A percentile compares a stretch with the other conserved stretches of the same genome.
Evolutionary conservation across 2,113 vertebrate species (phyloP).

Genomic region (Paraplagusia blochii): DNA sequence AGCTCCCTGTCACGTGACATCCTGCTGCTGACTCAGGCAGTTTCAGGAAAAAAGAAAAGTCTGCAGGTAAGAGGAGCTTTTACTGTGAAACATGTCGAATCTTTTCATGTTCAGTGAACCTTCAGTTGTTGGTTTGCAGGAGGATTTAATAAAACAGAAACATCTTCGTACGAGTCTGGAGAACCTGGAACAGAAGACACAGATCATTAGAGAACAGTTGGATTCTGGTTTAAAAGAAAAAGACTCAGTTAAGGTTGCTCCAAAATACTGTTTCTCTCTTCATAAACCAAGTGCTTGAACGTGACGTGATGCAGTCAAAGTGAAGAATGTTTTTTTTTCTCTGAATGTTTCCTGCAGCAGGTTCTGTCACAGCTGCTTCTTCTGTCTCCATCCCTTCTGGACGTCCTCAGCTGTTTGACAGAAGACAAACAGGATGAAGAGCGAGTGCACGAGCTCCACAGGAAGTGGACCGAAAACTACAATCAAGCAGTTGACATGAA

Average conservation of each 20-base stretch:
- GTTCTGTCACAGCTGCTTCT: slow-evolving; percentile 74
- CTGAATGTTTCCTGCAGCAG: slow-evolving; percentile 26
- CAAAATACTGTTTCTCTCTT: neutral
- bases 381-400: slow-evolving; percentile 74
- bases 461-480: slow-evolving; percentile 76
- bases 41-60: slow-evolving; percentile 69
- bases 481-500: slow-evolving; percentile 64
- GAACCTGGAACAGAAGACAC: slow-evolving; percentile 68
- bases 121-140: slow-evolving; percentile 44
- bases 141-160: slow-evolving; percentile 68
- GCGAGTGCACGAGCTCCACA: slow-evolving; percentile 74
- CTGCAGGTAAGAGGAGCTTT: slow-evolving; percentile 77
- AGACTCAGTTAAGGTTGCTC: slow-evolving; percentile 58
- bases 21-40: slow-evolving; percentile 73
- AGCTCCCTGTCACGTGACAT: slow-evolving; percentile 72
- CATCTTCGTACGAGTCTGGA: slow-evolving; percentile 73
- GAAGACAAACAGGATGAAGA: slow-evolving; percentile 71
- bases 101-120: too few species aligned
- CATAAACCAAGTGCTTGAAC: too few species aligned
- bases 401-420: slow-evolving; percentile 70
- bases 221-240: slow-evolving; percentile 41
- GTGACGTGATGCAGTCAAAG: neutral
- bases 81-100: too few species aligned
- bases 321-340: neutral
- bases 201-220: slow-evolving; percentile 62